These are phyloP conservation scores for Mactromeris polynyma DNA, from an alignment of 2,888 invertebrate species.

Conservation along the genomic window DNA sequence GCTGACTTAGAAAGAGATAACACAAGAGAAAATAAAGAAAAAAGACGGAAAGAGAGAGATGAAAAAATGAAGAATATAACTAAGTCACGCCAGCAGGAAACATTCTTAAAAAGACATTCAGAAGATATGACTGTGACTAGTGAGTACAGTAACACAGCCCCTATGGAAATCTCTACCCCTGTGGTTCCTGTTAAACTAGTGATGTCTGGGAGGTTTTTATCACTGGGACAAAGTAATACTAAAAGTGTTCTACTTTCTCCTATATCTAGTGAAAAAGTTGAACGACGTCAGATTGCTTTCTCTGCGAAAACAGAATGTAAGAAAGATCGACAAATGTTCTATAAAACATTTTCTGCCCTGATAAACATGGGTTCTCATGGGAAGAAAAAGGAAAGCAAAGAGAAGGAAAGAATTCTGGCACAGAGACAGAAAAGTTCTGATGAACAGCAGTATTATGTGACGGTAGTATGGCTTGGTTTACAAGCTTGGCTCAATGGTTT, in stretches of 20 bases:
- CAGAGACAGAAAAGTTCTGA: constrained; percentile 90
- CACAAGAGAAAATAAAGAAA: constrained; percentile 74
- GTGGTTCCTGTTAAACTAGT: constrained; percentile 72
- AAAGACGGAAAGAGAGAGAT: constrained; percentile 74
- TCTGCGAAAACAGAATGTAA: constrained; percentile 75
- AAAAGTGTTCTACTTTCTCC: constrained; percentile 48
- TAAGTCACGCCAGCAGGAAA: constrained; percentile 74
- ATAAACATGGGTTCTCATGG: constrained; percentile 90
- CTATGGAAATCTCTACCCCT: constrained; percentile 70
- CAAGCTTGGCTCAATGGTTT: constrained; percentile 91
- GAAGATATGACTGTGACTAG: constrained; percentile 70
- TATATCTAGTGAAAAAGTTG: constrained; percentile 41
- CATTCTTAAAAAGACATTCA: constrained; percentile 75
- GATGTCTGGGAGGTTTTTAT: constrained; percentile 75
- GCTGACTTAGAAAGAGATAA: constrained; percentile 78
- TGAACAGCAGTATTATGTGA: constrained; percentile 96
- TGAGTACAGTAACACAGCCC: constrained; percentile 66
- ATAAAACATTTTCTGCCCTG: constrained; percentile 91
- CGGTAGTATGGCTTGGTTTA: constrained; percentile 96
- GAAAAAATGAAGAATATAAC: constrained; percentile 78
- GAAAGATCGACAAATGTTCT: constrained; percentile 81
- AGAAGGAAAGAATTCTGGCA: constrained; percentile 69
- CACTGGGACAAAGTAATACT: constrained; percentile 41
- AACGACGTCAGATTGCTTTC: constrained; percentile 56
- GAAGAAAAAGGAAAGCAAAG: constrained; percentile 82